Conservation (phyloP, 2,113 vertebrate genomes). For the Carollia perspicillata region DNA sequence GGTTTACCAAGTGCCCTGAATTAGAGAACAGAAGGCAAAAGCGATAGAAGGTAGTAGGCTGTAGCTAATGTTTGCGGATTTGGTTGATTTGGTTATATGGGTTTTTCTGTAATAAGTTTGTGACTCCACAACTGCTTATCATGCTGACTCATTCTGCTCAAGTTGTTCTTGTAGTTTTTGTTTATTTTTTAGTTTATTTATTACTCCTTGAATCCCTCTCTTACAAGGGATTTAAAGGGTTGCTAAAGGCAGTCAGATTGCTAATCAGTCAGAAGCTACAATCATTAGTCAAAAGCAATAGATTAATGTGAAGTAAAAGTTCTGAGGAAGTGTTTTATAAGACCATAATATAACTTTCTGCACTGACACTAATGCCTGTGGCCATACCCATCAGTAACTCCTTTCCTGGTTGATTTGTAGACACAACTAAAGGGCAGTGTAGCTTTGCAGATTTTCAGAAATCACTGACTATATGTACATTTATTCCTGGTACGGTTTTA, state of each 20-base stretch:
- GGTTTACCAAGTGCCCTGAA: background rate
- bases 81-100: background rate
- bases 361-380: background rate
- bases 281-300: background rate
- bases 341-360: background rate
- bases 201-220: background rate
- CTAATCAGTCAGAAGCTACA: background rate
- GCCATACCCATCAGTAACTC: background rate
- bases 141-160: background rate
- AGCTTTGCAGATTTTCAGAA: background rate
- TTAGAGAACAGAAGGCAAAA: background rate
- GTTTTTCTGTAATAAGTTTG: background rate
- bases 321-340: background rate
- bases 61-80: background rate
- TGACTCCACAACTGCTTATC: background rate
- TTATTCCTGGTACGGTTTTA: background rate
- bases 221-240: background rate
- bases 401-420: background rate
- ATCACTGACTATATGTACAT: background rate
- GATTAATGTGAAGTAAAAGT: background rate
- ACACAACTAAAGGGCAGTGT: background rate
- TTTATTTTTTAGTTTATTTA: background rate
- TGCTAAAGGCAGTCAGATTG: background rate
- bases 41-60: background rate
- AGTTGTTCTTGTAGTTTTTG: background rate